These are phyloP conservation scores for Pseudoatta argentina DNA, from an alignment of 1,140 invertebrate genomes.

Conservation along the genomic window DNA sequence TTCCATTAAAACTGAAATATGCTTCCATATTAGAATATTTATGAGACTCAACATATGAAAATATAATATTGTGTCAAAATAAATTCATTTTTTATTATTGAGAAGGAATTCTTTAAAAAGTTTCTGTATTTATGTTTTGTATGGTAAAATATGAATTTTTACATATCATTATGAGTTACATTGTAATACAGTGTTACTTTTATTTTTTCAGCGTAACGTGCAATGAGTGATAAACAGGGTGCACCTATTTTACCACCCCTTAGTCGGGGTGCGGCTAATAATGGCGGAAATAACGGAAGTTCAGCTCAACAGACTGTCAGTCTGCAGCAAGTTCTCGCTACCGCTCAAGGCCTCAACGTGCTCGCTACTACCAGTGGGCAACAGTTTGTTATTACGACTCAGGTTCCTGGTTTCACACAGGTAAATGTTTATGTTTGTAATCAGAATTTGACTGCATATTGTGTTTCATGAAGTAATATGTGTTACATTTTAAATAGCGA, in stretches of 20 bases:
- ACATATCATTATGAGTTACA: background rate
- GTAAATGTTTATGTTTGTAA: slow-evolving; percentile 64
- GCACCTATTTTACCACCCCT: slow-evolving; percentile 85
- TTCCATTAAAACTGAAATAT: background rate
- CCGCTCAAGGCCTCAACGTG: slow-evolving; percentile 84
- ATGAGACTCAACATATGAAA: background rate
- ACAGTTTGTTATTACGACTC: slow-evolving; percentile 86
- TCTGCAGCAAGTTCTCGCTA: slow-evolving; percentile 85
- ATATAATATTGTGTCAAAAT: background rate
- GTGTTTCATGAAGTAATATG: background rate
- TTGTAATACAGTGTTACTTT: slow-evolving; percentile 29
- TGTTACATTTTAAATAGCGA: background rate
- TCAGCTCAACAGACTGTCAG: slow-evolving; percentile 83
- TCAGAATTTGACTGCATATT: background rate
- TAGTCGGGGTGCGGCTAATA: slow-evolving; percentile 83
- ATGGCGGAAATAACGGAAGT: slow-evolving; percentile 82
- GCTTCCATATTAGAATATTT: background rate
- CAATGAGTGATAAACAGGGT: slow-evolving; percentile 87
- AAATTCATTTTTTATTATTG: background rate
- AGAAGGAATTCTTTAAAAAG: background rate
- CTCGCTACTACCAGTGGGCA: slow-evolving; percentile 84
- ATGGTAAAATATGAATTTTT: background rate
- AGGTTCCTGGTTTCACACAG: slow-evolving; percentile 85
- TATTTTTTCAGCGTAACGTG: slow-evolving; percentile 83
- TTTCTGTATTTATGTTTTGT: background rate